These are phyloP conservation scores for Epistrophe grossulariae DNA, from an alignment of 2,888 invertebrate genomes.

Conservation along the genomic window DNA sequence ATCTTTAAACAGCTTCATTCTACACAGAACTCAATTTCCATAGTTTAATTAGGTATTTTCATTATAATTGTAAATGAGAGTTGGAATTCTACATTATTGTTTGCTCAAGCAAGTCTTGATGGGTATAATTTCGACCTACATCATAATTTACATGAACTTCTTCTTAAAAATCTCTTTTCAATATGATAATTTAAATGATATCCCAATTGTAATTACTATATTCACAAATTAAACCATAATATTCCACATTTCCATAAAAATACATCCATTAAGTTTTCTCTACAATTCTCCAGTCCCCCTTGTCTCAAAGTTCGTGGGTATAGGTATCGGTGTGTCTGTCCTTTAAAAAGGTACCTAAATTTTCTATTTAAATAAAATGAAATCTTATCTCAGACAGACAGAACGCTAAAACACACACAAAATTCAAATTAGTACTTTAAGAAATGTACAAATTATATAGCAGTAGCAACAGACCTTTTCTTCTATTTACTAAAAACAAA, in stretches of 20 bases:
- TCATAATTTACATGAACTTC: background rate
- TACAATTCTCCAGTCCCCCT: too few species aligned
- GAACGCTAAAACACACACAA: background rate
- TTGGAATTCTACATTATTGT: too few species aligned
- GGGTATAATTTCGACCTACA: background rate
- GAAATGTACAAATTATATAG: background rate
- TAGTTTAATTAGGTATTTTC: too few species aligned
- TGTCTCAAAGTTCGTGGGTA: background rate
- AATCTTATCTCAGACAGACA: background rate
- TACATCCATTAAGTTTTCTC: background rate
- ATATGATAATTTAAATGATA: background rate
- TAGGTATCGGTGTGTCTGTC: background rate
- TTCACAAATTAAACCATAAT: background rate
- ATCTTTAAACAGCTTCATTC: too few species aligned
- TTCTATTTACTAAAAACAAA: constrained; percentile 39
- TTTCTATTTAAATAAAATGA: constrained; percentile 5
- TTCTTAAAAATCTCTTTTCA: background rate
- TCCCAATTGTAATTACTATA: background rate
- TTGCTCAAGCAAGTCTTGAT: background rate
- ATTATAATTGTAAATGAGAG: too few species aligned
- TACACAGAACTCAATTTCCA: too few species aligned
- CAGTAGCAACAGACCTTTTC: background rate
- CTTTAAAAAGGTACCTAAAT: background rate
- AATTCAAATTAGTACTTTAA: constrained; percentile 16
- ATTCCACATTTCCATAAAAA: background rate